Base-by-base conservation (phyloP, 30 jellyfish, hydroid and myxozoan genomes). In the Hydractinia echinata region DNA sequence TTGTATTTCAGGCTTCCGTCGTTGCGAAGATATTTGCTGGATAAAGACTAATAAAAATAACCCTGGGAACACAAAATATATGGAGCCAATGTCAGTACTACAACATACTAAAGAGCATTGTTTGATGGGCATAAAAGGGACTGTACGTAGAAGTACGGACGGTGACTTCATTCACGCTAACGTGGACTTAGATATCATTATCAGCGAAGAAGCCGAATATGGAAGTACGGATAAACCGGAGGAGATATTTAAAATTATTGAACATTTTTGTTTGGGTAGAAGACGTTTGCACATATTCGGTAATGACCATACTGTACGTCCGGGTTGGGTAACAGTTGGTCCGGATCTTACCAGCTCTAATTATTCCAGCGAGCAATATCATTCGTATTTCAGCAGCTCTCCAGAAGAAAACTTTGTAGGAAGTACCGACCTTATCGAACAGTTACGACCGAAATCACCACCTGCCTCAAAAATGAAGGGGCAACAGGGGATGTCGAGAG, bases 21-120 rank as follows among this genome's bases (percentile, higher is more conserved):
- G 99, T 14, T 94, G 99, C 76, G 99, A 94, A 69, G 99, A 94
- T 72, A 94, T 94, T 19, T 94, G 99, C 60, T 94, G 99, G 99
- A 89, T 94, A 14, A 94, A 94, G 81, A 88, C 99, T 5, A 94
- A 94, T 81, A 94, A 88, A 82, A 69, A 48, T 10, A 88, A 87
- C 39, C 98, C 98, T 19, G 98, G 98, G 4, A 94, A 94, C 73
- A 94, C 96, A 14, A 94, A 94, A 62, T 88, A 94, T 76, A 94
- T 94, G 96, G 96, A 88, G 68, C 99, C 99, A 18, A 71, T 78
- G n/a, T 80, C 99, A 16, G 90, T 94, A 7, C 70, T 94, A 44
- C 97, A 94, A 69, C 99, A 94, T 86, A 94, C 99, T 58, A 94
- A 94, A 82, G 99, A 94, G 84, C 99, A 94, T 62, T 94, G 96